phyloP scores from a whole-genome alignment of 2,888 invertebrate species.

The Drosophila multiciliata region DNA sequence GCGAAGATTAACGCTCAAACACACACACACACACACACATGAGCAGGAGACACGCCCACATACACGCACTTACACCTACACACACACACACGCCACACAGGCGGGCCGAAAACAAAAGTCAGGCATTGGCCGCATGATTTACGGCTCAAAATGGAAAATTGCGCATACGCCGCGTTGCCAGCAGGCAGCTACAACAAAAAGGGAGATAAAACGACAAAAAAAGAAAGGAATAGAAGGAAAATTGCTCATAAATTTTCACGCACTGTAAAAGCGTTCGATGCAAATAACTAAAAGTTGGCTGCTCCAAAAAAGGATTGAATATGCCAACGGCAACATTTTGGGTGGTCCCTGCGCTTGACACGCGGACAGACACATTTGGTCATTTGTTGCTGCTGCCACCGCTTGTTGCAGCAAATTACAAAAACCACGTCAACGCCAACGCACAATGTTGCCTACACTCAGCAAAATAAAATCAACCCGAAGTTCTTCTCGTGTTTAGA shows the following conservation, averaged over 20 bases:
- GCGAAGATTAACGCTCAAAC: constrained; percentile 69
- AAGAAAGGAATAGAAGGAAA: constrained; percentile 18
- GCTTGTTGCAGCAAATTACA: constrained; percentile 70
- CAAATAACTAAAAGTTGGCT: constrained; percentile 49
- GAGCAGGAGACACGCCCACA: constrained; percentile 46
- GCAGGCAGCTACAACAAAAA: constrained; percentile 27
- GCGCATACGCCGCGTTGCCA: constrained; percentile 71
- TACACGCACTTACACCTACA: constrained; percentile 27
- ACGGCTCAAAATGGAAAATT: constrained; percentile 73
- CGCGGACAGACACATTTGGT: constrained; percentile 74
- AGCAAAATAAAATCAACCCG: background rate
- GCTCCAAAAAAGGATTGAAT: constrained; percentile 29
- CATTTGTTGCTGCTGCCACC: constrained; percentile 74
- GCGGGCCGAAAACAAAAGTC: constrained; percentile 67
- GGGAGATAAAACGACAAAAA: constrained; percentile 6
- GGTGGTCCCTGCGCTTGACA: constrained; percentile 60
- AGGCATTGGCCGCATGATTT: constrained; percentile 77
- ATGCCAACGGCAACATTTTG: constrained; percentile 21
- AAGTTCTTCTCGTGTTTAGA: too few relatives aligned
- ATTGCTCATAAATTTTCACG: constrained; percentile 56
- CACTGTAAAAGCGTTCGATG: constrained; percentile 40
- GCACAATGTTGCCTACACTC: constrained; percentile 7
- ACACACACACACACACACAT: constrained; percentile 48
- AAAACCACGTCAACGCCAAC: constrained; percentile 41
- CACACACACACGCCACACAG: constrained; percentile 40